Conservation (phyloP, 1,140 invertebrate genomes). For the Rhynchophorus ferrugineus region DNA sequence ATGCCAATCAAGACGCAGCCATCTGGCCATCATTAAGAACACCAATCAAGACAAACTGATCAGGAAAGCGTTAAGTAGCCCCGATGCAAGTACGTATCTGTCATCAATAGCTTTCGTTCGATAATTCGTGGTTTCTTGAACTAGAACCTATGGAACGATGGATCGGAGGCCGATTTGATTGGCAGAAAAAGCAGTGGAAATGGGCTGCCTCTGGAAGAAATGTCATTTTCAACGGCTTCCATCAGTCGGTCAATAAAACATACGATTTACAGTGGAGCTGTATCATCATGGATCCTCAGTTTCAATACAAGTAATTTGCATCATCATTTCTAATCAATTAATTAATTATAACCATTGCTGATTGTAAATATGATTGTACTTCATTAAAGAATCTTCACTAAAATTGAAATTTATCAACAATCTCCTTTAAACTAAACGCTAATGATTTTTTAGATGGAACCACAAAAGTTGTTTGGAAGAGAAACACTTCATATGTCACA, state of each 20-base stretch:
- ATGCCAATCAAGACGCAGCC: conserved; percentile 59
- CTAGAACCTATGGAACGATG: conserved; percentile 60
- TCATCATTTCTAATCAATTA: too few species aligned
- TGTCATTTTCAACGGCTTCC: conserved; percentile 26
- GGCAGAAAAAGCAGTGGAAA: conserved; percentile 55
- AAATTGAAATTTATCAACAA: too few species aligned
- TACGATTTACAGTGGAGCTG: conserved; percentile 20
- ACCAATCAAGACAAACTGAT: conserved; percentile 61
- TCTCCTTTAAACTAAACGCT: too few species aligned
- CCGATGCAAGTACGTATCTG: too few species aligned
- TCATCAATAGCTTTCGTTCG: too few species aligned
- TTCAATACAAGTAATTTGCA: conserved; percentile 23
- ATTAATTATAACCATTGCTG: too few species aligned
- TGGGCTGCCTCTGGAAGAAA: conserved; percentile 58
- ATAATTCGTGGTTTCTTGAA: too few species aligned
- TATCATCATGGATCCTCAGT: conserved; percentile 23
- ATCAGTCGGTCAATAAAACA: conserved; percentile 9
- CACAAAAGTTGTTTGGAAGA: conserved; percentile 15
- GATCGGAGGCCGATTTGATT: conserved; percentile 69
- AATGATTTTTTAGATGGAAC: conserved; percentile 29
- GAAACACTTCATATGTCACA: conserved; percentile 26
- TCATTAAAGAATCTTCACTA: too few species aligned
- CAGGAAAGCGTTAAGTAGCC: conserved; percentile 57
- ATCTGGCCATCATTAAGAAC: conserved; percentile 57
- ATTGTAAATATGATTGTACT: too few species aligned